Evolutionary conservation across 2,113 vertebrate genomes (phyloP).

Genomic region (Apus apus): DNA sequence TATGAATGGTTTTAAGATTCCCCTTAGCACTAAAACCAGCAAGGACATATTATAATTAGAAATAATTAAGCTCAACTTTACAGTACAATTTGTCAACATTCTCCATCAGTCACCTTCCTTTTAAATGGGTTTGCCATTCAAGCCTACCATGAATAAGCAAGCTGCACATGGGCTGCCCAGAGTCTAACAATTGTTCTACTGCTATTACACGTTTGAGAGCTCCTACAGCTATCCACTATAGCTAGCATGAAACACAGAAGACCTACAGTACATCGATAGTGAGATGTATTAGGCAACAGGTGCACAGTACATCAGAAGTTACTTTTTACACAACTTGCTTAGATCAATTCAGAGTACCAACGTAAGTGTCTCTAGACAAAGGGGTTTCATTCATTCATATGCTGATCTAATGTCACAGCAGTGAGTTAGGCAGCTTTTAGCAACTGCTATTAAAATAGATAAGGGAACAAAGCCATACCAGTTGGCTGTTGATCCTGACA

Average conservation of each 20-base stretch:
- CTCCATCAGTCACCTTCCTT: neutral
- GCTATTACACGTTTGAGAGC: neutral
- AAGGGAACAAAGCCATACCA: neutral
- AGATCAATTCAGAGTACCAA: neutral
- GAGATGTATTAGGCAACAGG: neutral
- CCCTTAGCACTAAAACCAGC: neutral
- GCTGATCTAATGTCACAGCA: neutral
- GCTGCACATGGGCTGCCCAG: neutral
- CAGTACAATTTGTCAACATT: neutral
- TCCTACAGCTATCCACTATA: neutral
- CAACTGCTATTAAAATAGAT: neutral
- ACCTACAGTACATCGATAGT: fast-evolving
- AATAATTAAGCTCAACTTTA: neutral
- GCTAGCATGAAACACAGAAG: neutral
- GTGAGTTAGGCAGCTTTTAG: neutral
- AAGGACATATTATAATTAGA: neutral
- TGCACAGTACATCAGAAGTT: neutral
- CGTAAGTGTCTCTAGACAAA: neutral
- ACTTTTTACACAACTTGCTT: neutral
- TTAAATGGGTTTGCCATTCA: neutral
- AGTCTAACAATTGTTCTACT: neutral
- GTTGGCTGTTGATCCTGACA: fast-evolving
- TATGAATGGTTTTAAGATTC: neutral
- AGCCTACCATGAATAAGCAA: fast-evolving
- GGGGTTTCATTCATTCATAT: neutral